A percentile compares a stretch with the other conserved stretches of the same genome.
Evolutionary conservation across 64 coral and sea anemone genomes (phyloP).

Genomic region (Dendronephthya gigantea): DNA sequence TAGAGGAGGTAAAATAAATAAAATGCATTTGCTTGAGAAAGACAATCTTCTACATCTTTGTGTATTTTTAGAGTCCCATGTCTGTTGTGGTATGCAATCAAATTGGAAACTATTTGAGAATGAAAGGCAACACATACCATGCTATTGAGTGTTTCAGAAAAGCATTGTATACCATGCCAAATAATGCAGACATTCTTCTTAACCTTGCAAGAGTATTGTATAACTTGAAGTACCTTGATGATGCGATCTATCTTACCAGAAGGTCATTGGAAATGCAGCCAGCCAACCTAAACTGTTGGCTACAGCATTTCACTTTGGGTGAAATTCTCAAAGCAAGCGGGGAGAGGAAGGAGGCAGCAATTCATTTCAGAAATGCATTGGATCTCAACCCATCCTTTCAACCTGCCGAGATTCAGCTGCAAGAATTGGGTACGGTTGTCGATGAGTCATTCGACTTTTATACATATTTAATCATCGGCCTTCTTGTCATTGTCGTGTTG

Average conservation of each 20-base stretch:
- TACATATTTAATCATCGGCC: slow-evolving; percentile 83
- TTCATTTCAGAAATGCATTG: slow-evolving; percentile 76
- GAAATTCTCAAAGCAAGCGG: slow-evolving; percentile 88
- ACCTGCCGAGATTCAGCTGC: slow-evolving; percentile 75
- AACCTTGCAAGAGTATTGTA: slow-evolving; percentile 90
- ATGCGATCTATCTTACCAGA: slow-evolving; percentile 73
- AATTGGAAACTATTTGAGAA: slow-evolving; percentile 95
- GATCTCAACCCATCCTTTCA: slow-evolving; percentile 89
- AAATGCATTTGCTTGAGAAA: neutral
- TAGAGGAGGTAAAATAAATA: slow-evolving; percentile 63
- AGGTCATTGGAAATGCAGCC: slow-evolving; percentile 91
- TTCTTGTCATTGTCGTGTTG: slow-evolving; percentile 74
- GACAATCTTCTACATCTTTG: neutral
- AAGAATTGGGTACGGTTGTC: slow-evolving; percentile 60
- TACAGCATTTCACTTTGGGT: slow-evolving; percentile 95
- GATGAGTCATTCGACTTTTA: slow-evolving; percentile 69
- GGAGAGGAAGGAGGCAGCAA: slow-evolving; percentile 63
- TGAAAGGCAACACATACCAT: slow-evolving; percentile 92
- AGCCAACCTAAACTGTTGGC: slow-evolving; percentile 88
- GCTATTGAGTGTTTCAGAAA: slow-evolving; percentile 98
- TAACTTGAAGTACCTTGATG: slow-evolving; percentile 82
- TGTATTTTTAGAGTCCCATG: slow-evolving; percentile 70
- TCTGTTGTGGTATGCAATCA: slow-evolving; percentile 89
- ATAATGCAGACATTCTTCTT: slow-evolving; percentile 88
- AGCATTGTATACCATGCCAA: slow-evolving; percentile 64